Evolutionary conservation across 2,888 invertebrate species (phyloP), one percentile per base, ranked within the genome.

Genomic region (Spodoptera littoralis): DNA sequence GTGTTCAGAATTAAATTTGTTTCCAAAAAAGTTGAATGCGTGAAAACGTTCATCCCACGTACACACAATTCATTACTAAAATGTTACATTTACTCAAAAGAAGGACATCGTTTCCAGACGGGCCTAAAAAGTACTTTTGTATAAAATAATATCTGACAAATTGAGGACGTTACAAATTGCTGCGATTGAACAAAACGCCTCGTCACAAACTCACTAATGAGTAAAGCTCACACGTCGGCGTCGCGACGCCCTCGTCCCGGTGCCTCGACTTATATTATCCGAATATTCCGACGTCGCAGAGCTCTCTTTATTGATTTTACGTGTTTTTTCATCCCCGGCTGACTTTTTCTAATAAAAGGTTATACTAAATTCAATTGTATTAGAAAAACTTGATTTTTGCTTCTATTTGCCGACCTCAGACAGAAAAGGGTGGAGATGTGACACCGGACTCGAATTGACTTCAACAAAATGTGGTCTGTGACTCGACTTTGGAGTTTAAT

Each of bases 281-380:
- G 36, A 36, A 13, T n/a, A 44, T 12, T 13, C 13, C 44, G 44
- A 13, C 4, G 44, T 49, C 49, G 13, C 57, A 3, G 12, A 30
- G 24, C 27, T 69, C 13, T 41, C 8, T 5, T 24, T 77, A 77
- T 76, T 65, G 76, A 77, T 77, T 71, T 58, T 50, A 47, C 55
- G 22, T 60, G 57, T 75, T 70, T 63, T 52, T 66, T 44, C 50
- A 48, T 30, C 41, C 27, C 48, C 22, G 44, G 30, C 12, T 36
- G 11, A n/a, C 4, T 27, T 12, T 57, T 57, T 59, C 11, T 60
- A 44, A 5, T 12, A 43, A 46, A 59, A 5, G 22, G 36, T 18
- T 4, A 11, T 48, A 4, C 3, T 27, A 46, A 58, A 45, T 43
- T 36, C 12, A 36, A 36, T 36, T 36, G 36, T 24, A 24, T 47